Evolutionary conservation across 2,113 vertebrate species (phyloP), one percentile per base, ranked within the genome.

Genomic region (Chelonoidis abingdonii): DNA sequence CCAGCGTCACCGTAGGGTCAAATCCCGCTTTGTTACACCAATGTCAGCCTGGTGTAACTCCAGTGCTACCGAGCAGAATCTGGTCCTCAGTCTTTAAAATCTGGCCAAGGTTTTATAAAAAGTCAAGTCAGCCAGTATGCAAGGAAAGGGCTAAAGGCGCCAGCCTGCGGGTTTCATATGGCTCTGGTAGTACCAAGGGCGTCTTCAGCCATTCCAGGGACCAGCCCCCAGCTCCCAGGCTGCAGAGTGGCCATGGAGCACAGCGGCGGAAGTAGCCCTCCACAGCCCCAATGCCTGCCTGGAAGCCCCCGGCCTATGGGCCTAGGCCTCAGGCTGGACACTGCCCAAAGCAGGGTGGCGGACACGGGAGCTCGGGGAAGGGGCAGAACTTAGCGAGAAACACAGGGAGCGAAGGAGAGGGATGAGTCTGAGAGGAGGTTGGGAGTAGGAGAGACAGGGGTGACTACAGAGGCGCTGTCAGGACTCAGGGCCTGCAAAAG

Each of bases 21-120:
- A 62, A 72, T 31, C 52, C 57, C 1, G 0, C 54, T 54, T n/a
- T 80, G 54, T 57, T 75, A 78, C 59, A 89, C 62, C 75, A 29
- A 0, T 1, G 52, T 1, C 14, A 16, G 5, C 19, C n/a, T 9
- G 49, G 25, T 52, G 35, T 17, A 54, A 59, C 31, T 76, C n/a
- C 50, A 31, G 6, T 57, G 82, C 62, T 49, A 17, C 14, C 14
- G 75, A 72, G 50, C 0, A 0, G 49, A 49, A 80, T 21, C 82
- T 89, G 49, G 12, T 44, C 13, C 53, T 92, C 14, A 35, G 22
- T 22, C 49, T 13, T 47, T 86, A 47, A 78, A 96, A 87, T 81
- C 1, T 2, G 72, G 10, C 80, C 79, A 29, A 57, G 57, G 22
- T 17, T 72, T 84, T 0, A 3, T 19, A 38, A 56, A 50, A 87